These are phyloP conservation scores for Drosophila novamexicana DNA, from an alignment of 1,140 invertebrate genomes.

Conservation along the genomic window DNA sequence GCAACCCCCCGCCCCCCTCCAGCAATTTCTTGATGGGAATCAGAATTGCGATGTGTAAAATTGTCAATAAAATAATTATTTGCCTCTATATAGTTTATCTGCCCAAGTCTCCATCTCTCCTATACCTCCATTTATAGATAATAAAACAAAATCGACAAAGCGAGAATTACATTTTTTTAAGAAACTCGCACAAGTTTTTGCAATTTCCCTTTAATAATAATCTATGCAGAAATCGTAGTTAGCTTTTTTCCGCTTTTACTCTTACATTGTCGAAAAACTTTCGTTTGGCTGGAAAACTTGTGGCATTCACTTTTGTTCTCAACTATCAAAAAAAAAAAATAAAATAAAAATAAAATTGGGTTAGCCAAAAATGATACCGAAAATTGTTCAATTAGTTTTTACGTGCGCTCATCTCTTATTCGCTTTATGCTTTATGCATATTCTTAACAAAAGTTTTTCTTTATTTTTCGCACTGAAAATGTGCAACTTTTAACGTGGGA, in stretches of 20 bases:
- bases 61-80: too few relatives aligned
- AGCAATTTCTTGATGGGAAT: too few relatives aligned
- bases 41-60: too few relatives aligned
- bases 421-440: constrained; percentile 43
- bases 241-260: constrained; percentile 31
- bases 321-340: background rate
- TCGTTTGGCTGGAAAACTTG: constrained; percentile 38
- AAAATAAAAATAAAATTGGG: constrained; percentile 28
- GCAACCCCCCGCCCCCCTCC: too few relatives aligned
- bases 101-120: too few relatives aligned
- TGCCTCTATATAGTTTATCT: too few relatives aligned
- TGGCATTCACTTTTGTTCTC: constrained; percentile 53
- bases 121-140: too few relatives aligned
- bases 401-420: constrained; percentile 41
- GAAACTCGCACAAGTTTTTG: constrained; percentile 5
- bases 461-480: constrained; percentile 19
- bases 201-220: constrained; percentile 20
- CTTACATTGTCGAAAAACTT: constrained; percentile 27
- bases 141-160: too few relatives aligned
- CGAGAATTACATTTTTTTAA: background rate
- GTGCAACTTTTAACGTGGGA: constrained; percentile 17
- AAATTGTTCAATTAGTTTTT: constrained; percentile 55
- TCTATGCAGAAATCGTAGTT: constrained; percentile 17
- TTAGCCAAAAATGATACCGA: constrained; percentile 48
- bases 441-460: constrained; percentile 41